phyloP scores from a whole-genome alignment of 2,888 invertebrate genomes.

The Amblyjoppa fuscipennis region DNA sequence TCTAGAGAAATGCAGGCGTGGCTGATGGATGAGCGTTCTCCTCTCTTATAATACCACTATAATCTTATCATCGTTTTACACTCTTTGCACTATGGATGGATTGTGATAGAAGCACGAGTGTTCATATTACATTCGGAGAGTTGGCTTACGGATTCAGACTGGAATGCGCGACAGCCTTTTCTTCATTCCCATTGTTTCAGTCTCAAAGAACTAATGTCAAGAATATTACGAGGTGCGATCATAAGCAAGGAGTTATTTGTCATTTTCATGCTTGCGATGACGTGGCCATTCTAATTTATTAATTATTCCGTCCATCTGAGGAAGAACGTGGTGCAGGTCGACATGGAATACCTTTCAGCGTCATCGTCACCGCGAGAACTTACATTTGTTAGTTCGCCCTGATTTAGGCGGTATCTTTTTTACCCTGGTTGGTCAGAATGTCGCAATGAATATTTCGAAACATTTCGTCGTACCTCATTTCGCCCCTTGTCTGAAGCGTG shows the following conservation, averaged over 20 bases:
- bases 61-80: conserved; percentile 59
- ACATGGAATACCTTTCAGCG: background rate
- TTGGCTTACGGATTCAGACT: conserved; percentile 66
- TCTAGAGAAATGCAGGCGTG: conserved; percentile 59
- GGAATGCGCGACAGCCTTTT: conserved; percentile 66
- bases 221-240: conserved; percentile 39
- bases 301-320: background rate
- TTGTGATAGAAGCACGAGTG: conserved; percentile 24
- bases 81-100: conserved; percentile 18
- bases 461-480: conserved; percentile 24
- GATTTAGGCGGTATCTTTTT: conserved; percentile 37
- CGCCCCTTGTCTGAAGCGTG: conserved; percentile 7
- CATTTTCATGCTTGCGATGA: background rate
- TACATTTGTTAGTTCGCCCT: background rate
- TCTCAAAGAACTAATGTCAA: conserved; percentile 49
- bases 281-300: conserved; percentile 3
- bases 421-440: background rate
- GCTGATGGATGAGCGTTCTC: conserved; percentile 62
- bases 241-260: background rate
- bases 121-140: conserved; percentile 24
- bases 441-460: conserved; percentile 12
- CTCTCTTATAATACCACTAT: conserved; percentile 52
- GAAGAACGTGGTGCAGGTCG: background rate
- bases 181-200: conserved; percentile 52
- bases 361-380: background rate